Conservation (phyloP, 2,113 vertebrate genomes). For the Pseudorasbora parva region DNA sequence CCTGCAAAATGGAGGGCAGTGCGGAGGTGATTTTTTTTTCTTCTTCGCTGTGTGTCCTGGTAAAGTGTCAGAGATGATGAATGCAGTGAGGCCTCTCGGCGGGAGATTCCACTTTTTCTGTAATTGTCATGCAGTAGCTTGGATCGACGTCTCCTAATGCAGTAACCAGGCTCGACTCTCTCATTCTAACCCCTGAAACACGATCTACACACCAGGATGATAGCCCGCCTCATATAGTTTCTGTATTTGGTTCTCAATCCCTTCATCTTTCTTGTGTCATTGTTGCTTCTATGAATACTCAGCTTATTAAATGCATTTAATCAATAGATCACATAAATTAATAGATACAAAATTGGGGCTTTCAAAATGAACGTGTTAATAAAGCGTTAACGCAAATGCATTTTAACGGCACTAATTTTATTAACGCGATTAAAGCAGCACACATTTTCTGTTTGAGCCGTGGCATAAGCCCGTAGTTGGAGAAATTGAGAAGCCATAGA, state of each 20-base stretch:
- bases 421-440: no score
- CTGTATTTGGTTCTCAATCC: background rate
- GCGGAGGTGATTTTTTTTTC: conserved; percentile 26
- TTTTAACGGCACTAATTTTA: no score
- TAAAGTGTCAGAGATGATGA: conserved; percentile 37
- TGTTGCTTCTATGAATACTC: background rate
- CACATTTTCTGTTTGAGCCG: no score
- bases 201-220: conserved; percentile 3
- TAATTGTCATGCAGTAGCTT: conserved; percentile 45
- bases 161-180: conserved; percentile 34
- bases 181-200: conserved; percentile 40
- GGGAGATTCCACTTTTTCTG: conserved; percentile 42
- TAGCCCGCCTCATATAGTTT: conserved; percentile 22
- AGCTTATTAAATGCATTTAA: background rate
- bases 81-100: conserved; percentile 35
- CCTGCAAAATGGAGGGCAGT: conserved; percentile 58
- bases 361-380: no score
- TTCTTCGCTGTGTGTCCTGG: conserved; percentile 25
- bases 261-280: conserved; percentile 18
- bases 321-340: background rate
- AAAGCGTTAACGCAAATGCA: no score
- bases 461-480: no score
- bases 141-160: conserved; percentile 37
- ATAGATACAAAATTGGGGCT: no score
- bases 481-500: no score